Evolutionary conservation across 2,888 invertebrate species (phyloP).

Genomic region (Sicus ferrugineus): DNA sequence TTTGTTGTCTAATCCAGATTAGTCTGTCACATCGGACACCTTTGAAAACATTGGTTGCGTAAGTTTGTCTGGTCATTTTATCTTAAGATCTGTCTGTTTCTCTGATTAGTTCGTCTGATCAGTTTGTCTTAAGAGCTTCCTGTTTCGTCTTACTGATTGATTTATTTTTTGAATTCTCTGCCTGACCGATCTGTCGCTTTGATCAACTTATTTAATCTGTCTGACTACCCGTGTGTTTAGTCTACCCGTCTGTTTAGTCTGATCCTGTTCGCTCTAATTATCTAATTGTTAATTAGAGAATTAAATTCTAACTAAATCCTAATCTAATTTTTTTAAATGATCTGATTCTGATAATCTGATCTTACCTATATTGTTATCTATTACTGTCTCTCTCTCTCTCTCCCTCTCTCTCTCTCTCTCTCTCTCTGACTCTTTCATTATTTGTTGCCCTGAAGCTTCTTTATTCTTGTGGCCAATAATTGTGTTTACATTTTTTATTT

Average conservation of each 20-base stretch:
- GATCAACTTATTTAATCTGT: no score
- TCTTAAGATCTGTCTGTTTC: not conserved
- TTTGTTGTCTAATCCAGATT: no score
- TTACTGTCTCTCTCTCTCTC: not conserved
- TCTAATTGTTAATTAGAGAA: no score
- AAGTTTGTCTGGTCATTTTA: not conserved
- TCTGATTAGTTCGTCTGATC: not conserved
- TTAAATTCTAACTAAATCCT: no score
- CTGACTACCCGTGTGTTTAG: not conserved
- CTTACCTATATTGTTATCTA: not conserved
- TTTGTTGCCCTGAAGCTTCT: not conserved
- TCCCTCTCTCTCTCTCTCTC: not conserved
- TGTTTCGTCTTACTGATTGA: no score
- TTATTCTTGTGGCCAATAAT: slow-evolving; percentile 45
- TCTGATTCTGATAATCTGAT: no score
- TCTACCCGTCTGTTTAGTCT: no score
- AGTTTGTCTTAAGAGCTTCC: no score
- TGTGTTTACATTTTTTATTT: slow-evolving; percentile 36
- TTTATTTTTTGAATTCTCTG: not conserved
- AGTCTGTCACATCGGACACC: no score
- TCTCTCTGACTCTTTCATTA: not conserved
- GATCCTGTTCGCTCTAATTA: not conserved
- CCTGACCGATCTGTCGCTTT: no score
- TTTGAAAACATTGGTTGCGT: no score
- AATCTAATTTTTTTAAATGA: no score